Evolutionary conservation across 2,797 vertebrate species (phyloP).

Genomic region (Phoebastria nigripes): DNA sequence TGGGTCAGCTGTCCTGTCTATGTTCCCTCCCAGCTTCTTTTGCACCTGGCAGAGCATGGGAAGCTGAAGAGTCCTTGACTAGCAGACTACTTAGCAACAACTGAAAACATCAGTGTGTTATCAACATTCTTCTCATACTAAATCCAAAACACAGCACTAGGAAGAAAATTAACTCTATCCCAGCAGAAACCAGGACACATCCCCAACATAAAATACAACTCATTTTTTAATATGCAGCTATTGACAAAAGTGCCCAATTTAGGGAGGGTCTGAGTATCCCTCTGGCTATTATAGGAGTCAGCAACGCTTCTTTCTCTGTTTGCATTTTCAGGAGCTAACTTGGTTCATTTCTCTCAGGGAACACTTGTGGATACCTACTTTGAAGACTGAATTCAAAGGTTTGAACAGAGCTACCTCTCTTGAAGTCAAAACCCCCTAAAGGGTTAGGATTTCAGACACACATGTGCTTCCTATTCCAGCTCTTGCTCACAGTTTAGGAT

Average conservation of each 20-base stretch:
- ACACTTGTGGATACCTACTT: background rate
- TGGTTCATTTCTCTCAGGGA: background rate
- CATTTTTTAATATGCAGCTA: background rate
- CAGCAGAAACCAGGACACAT: background rate
- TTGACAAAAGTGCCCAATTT: background rate
- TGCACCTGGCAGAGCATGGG: too few relatives aligned
- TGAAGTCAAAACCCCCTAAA: background rate
- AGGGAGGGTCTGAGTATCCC: background rate
- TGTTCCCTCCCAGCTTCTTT: too few relatives aligned
- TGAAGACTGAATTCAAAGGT: background rate
- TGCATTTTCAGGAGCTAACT: background rate
- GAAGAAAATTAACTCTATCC: too few relatives aligned
- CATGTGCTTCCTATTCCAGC: background rate
- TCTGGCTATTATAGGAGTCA: background rate
- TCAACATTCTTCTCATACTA: too few relatives aligned
- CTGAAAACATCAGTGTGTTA: too few relatives aligned
- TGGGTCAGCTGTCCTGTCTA: too few relatives aligned
- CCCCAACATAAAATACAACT: background rate
- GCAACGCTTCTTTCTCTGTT: background rate
- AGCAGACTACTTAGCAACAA: too few relatives aligned
- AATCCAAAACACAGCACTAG: too few relatives aligned
- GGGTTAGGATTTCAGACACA: background rate
- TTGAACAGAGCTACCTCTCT: background rate
- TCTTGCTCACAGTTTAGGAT: background rate
- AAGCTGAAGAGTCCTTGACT: too few relatives aligned